Percentiles rank a stretch among this genome's conserved stretches.
These are phyloP conservation scores for Beroe ovata DNA, from an alignment of 37 sponge, comb jelly and placozoan genomes.

Conservation along the genomic window DNA sequence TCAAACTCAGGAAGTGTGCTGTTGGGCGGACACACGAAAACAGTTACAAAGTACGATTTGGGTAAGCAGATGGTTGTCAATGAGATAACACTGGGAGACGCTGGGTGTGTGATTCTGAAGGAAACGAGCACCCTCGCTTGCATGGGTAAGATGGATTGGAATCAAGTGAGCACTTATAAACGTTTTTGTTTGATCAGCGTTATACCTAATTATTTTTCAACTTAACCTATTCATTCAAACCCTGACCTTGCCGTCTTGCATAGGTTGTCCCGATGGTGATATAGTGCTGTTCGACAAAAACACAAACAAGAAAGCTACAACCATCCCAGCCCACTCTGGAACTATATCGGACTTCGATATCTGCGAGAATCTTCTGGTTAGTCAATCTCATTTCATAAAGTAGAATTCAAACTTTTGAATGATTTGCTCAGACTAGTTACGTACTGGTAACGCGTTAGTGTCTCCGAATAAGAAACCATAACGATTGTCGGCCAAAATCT, in stretches of 20 bases:
- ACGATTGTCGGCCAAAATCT: no score
- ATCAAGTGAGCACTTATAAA: no score
- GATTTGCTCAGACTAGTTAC: no score
- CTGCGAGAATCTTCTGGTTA: conserved; percentile 39
- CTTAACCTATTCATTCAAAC: no score
- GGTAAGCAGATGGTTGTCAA: conserved; percentile 29
- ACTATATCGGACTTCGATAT: conserved; percentile 63
- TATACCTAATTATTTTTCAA: no score
- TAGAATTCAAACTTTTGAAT: neutral
- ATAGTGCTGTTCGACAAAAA: conserved; percentile 52
- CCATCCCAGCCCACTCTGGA: conserved; percentile 34
- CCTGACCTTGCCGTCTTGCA: no score
- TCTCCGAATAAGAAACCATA: no score
- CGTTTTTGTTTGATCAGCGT: no score
- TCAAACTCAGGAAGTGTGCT: conserved; percentile 4
- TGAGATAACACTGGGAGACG: conserved; percentile 32
- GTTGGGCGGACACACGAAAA: conserved; percentile 55
- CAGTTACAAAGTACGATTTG: conserved; percentile 53
- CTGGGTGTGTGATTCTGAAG: conserved; percentile 53
- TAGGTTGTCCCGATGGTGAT: conserved; percentile 54
- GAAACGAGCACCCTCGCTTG: neutral
- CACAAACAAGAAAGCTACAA: conserved; percentile 52
- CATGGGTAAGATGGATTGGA: neutral
- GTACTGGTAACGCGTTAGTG: no score
- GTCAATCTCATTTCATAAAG: neutral